Conservation (phyloP, 1,140 invertebrate species). For the Papilio aristodemus region DNA sequence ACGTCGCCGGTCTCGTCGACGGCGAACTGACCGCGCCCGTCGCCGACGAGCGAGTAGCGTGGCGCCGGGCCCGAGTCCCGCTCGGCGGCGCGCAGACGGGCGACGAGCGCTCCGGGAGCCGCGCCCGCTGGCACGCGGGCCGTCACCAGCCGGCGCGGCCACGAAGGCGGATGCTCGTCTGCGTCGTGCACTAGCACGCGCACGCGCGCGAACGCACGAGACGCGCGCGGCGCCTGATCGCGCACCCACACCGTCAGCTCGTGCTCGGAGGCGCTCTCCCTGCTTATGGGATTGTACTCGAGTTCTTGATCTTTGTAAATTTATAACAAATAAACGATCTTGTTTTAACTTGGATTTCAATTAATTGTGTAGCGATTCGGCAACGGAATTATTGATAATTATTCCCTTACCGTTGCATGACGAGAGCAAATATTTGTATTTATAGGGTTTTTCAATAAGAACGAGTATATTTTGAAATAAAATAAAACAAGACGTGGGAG, state of each 20-base stretch:
- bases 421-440: no score
- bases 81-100: slow-evolving; percentile 55
- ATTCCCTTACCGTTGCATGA: no score
- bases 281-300: slow-evolving; percentile 44
- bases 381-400: no score
- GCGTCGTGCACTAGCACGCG: slow-evolving; percentile 91
- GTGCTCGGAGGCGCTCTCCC: slow-evolving; percentile 90
- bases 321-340: no score
- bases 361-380: no score
- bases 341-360: no score
- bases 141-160: slow-evolving; percentile 59
- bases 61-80: slow-evolving; percentile 36
- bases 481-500: no score
- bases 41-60: slow-evolving; percentile 38
- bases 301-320: no score
- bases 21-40: slow-evolving; percentile 90
- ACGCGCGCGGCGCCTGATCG: slow-evolving; percentile 92
- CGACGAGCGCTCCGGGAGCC: slow-evolving; percentile 51
- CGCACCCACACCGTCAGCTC: slow-evolving; percentile 94
- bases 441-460: no score
- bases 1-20: slow-evolving; percentile 90
- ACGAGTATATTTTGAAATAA: no score
- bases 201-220: slow-evolving; percentile 91
- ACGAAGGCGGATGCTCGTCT: slow-evolving; percentile 92
- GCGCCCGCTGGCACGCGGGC: slow-evolving; percentile 52